Conservation (phyloP, 1,140 invertebrate species). For the Kradibia gibbosae region DNA sequence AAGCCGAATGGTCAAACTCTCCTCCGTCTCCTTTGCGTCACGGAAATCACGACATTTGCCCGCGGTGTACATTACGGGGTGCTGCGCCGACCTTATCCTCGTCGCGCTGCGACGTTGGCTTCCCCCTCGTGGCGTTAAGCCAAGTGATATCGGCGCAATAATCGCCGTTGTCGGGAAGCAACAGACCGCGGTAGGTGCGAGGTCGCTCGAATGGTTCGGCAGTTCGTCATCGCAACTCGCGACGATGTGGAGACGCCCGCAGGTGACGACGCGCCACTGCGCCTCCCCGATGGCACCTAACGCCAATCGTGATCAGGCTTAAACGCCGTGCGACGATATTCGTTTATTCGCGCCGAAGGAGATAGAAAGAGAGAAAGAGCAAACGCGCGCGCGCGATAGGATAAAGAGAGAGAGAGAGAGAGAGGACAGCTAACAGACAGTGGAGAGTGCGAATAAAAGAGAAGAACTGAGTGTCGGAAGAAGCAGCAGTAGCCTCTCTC, state of each 20-base stretch:
- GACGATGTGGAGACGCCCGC: slow-evolving; percentile 17
- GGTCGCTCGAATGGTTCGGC: slow-evolving; percentile 29
- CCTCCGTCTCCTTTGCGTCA: slow-evolving; percentile 17
- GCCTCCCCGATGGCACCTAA: slow-evolving; percentile 34
- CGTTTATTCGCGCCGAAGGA: too few species aligned
- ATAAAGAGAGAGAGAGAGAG: neutral
- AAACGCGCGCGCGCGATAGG: neutral
- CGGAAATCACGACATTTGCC: neutral
- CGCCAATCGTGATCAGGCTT: neutral
- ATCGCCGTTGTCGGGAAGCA: neutral
- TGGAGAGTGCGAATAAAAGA: slow-evolving; percentile 10
- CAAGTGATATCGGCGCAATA: neutral
- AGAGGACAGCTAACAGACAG: neutral
- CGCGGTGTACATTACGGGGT: too few species aligned
- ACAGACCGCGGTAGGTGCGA: neutral
- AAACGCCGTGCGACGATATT: neutral
- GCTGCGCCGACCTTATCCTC: neutral
- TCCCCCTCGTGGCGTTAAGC: neutral
- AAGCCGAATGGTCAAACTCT: slow-evolving; percentile 70
- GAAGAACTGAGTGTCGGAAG: slow-evolving; percentile 6
- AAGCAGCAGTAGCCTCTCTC: slow-evolving; percentile 28
- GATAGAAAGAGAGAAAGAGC: neutral
- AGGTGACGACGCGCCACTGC: neutral
- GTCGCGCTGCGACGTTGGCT: neutral
- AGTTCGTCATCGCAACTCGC: slow-evolving; percentile 4